Percentiles rank a stretch among this genome's conserved stretches.
These are phyloP conservation scores for Anolis apletophallus DNA, from an alignment of 2,797 vertebrate genomes.

Conservation along the genomic window DNA sequence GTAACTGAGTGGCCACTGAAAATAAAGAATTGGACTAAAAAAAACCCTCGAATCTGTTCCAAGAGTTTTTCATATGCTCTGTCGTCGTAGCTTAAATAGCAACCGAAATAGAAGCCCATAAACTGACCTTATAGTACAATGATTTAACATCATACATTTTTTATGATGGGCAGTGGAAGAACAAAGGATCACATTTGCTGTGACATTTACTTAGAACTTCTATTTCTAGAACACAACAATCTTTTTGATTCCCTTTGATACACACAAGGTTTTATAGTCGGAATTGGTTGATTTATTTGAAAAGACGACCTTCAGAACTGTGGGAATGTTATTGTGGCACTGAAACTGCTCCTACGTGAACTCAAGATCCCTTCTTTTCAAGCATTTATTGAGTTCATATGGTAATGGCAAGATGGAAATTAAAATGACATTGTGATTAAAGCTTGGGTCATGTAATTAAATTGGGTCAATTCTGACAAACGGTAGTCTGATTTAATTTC, in stretches of 20 bases:
- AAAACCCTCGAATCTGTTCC: no score
- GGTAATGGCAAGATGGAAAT: not conserved
- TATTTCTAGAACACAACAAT: no score
- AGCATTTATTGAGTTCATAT: not conserved
- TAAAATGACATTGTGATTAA: slow-evolving; percentile 3
- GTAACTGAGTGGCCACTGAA: no score
- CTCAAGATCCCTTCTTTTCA: not conserved
- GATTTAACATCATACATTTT: not conserved
- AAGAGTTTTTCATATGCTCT: no score
- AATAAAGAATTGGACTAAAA: no score
- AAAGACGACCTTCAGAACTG: not conserved
- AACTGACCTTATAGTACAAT: not conserved
- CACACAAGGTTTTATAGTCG: not conserved
- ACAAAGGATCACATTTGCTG: not conserved
- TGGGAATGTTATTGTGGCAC: no score
- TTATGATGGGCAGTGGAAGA: not conserved
- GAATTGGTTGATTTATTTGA: not conserved
- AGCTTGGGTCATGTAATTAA: not conserved
- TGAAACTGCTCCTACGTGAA: not conserved
- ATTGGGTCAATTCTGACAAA: not conserved
- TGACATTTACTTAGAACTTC: not conserved
- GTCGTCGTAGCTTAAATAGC: no score
- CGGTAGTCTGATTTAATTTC: not conserved
- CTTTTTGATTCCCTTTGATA: not conserved
- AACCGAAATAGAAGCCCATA: no score